Evolutionary conservation across 2,113 vertebrate genomes (phyloP).

Genomic region (Lates calcarifer): DNA sequence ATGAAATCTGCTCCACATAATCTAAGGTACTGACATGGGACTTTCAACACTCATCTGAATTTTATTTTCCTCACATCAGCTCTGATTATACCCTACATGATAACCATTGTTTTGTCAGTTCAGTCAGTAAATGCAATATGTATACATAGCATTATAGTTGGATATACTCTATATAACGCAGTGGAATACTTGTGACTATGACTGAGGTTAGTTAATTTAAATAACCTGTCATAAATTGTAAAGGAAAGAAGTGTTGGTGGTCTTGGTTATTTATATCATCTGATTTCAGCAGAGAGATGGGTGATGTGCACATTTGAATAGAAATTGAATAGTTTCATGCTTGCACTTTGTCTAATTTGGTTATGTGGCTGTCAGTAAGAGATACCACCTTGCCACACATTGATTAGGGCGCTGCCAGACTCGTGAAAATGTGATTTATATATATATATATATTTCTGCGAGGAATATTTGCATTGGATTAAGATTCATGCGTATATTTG

Average conservation of each 20-base stretch:
- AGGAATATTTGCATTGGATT: slow-evolving; percentile 69
- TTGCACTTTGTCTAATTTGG: slow-evolving; percentile 60
- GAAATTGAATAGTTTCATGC: slow-evolving; percentile 69
- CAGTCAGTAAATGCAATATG: background rate
- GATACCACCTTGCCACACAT: slow-evolving; percentile 35
- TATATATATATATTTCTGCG: slow-evolving; percentile 48
- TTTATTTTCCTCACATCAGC: background rate
- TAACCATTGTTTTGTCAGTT: slow-evolving; percentile 8
- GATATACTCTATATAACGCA: background rate
- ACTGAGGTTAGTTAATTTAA: slow-evolving; percentile 22
- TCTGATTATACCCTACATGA: background rate
- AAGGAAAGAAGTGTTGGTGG: background rate
- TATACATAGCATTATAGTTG: background rate
- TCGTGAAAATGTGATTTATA: slow-evolving; percentile 36
- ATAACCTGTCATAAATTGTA: slow-evolving; percentile 43
- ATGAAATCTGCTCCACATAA: slow-evolving; percentile 3
- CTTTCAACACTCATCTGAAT: background rate
- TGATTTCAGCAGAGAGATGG: slow-evolving; percentile 37
- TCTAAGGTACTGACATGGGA: background rate
- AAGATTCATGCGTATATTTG: slow-evolving; percentile 73
- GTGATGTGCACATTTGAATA: slow-evolving; percentile 64
- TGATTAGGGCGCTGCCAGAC: slow-evolving; percentile 50
- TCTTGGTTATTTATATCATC: slow-evolving; percentile 42
- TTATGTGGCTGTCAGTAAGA: slow-evolving; percentile 56
- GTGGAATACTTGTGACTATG: background rate